Base-by-base conservation (phyloP, 2,888 invertebrate genomes). In the Oasisia sp. region DNA sequence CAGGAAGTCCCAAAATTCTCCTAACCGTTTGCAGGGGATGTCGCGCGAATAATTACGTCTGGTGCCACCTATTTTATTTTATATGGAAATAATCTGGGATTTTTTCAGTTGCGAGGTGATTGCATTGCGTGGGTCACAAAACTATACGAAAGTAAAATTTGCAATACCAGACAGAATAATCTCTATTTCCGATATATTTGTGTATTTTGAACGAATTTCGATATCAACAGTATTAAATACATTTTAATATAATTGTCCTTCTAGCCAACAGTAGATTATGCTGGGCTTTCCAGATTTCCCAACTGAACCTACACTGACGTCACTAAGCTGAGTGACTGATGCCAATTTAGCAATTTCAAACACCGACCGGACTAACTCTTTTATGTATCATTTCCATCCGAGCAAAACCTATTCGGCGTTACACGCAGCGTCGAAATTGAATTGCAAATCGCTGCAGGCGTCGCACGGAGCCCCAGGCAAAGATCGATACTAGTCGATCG, bases 331-430 rank as follows among this genome's bases (percentile, higher is more conserved):
- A 7, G 74, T 27, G 74, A 19, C 74, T 74, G 74, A 74, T 74
- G 74, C 74, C 27, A 74, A 74, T 74, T 74, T 74, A 74, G n/a
- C 74, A 74, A 74, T 74, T 27, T 74, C 27, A 50, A 27, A 74
- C 74, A 27, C 5, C 74, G 74, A 74, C 74, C 74, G 27, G 74
- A 74, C n/a, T 74, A 74, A 74, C 74, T 74, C 74, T 74, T 74
- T 74, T 74, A 74, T 74, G 74, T 74, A 74, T 74, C 27, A 74
- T 74, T 74, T 74, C n/a, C 74, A 74, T 19, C 74, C n/a, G 74
- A 74, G 74, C 74, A 74, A 74, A 74, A n/a, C 74, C 7, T 74
- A 74, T 74, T 74, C n/a, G 74, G 19, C 19, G 74, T n/a, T 5
- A 74, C 74, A 74, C 27, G n/a, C 19, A 74, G n/a, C n/a, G 74